Evolutionary conservation across 2,888 invertebrate genomes (phyloP).

Genomic region (Troides oblongomaculatus): DNA sequence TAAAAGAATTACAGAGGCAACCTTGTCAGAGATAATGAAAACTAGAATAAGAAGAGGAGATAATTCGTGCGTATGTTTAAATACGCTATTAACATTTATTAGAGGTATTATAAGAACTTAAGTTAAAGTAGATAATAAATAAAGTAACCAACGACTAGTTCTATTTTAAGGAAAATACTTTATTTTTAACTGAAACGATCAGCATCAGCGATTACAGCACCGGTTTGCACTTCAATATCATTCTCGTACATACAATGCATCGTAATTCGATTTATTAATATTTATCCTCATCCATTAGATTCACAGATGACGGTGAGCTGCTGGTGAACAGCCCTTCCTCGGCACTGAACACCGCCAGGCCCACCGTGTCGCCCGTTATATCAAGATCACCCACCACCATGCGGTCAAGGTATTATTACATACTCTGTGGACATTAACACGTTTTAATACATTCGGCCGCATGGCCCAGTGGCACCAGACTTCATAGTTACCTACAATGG

Average conservation of each 20-base stretch:
- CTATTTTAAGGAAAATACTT: no score
- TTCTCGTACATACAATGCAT: neutral
- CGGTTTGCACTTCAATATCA: neutral
- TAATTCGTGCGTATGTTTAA: no score
- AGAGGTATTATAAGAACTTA: no score
- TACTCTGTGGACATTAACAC: neutral
- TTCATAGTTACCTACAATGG: no score
- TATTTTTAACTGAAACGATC: no score
- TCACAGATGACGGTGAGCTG: constrained; percentile 60
- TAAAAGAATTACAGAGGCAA: no score
- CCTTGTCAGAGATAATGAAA: no score
- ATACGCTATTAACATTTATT: no score
- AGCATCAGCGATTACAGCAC: neutral
- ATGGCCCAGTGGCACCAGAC: no score
- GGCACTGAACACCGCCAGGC: constrained; percentile 43
- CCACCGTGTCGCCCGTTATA: constrained; percentile 37
- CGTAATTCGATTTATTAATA: neutral
- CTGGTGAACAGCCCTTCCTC: constrained; percentile 59
- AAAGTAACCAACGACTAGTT: no score
- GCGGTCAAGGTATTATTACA: constrained; percentile 34
- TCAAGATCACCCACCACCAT: constrained; percentile 34
- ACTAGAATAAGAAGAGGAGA: no score
- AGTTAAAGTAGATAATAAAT: no score
- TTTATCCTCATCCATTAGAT: constrained; percentile 47
- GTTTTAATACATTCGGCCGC: neutral